phyloP scores from a whole-genome alignment of 2,797 vertebrate genomes.

The Cottoperca gobio region DNA sequence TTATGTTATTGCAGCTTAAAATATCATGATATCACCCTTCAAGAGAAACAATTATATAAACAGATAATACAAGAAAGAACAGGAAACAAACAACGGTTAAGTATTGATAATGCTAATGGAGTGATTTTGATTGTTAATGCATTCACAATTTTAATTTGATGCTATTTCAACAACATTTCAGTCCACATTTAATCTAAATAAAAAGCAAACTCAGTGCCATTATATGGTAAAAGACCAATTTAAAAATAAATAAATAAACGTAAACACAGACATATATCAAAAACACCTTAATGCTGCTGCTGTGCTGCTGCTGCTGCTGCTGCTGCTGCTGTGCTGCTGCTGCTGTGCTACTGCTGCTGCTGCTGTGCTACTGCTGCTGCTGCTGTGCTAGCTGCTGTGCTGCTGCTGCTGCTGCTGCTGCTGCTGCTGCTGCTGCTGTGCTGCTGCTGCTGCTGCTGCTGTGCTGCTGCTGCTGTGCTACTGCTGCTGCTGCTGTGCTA shows the following conservation, averaged over 20 bases:
- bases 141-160: not conserved
- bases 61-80: not conserved
- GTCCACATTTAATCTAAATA: not conserved
- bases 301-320: no score
- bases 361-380: no score
- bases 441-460: no score
- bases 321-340: no score
- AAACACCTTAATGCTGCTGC: no score
- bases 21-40: not conserved
- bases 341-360: no score
- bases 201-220: not conserved
- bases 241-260: not conserved
- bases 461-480: no score
- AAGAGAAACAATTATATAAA: not conserved
- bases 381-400: no score
- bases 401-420: no score
- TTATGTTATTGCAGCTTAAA: not conserved
- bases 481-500: no score
- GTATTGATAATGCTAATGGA: not conserved
- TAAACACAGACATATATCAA: not conserved
- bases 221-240: not conserved
- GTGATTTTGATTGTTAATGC: not conserved
- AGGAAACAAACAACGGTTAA: not conserved
- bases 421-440: no score
- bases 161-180: no score